phyloP scores from a whole-genome alignment of 2,113 vertebrate genomes.

The Perca schrenkii region DNA sequence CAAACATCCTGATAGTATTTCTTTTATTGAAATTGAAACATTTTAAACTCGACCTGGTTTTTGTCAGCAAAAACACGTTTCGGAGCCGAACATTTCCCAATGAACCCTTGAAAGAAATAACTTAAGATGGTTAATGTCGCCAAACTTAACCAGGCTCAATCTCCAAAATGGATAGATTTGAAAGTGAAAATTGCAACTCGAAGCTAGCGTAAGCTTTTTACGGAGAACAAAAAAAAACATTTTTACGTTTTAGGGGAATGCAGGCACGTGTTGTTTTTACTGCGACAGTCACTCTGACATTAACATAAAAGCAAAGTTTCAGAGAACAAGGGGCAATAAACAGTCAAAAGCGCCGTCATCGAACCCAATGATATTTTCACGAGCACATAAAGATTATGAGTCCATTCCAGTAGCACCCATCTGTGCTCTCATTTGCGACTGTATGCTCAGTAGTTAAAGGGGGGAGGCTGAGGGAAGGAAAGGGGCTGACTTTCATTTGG shows the following conservation, averaged over 20 bases:
- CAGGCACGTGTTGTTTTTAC: slow-evolving; percentile 42
- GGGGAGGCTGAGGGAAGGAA: slow-evolving; percentile 39
- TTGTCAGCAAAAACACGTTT: background rate
- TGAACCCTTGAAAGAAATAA: too few relatives aligned
- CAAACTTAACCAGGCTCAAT: background rate
- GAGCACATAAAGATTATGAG: slow-evolving; percentile 86
- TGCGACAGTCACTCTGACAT: slow-evolving; percentile 53
- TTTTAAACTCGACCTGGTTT: background rate
- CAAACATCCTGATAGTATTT: background rate
- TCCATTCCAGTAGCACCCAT: slow-evolving; percentile 76
- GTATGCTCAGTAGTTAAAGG: slow-evolving; percentile 63
- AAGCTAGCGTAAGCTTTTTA: slow-evolving; percentile 1
- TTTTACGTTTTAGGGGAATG: slow-evolving; percentile 17
- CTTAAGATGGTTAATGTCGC: too few relatives aligned
- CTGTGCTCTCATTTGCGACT: slow-evolving; percentile 72
- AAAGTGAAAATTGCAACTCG: background rate
- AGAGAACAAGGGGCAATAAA: slow-evolving; percentile 81
- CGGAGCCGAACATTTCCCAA: too few relatives aligned
- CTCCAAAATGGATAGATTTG: background rate
- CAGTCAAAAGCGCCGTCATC: slow-evolving; percentile 82
- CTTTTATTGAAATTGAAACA: too few relatives aligned
- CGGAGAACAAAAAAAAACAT: too few relatives aligned
- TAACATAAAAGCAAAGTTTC: slow-evolving; percentile 75
- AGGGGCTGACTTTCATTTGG: slow-evolving; percentile 76
- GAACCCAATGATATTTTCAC: slow-evolving; percentile 87